A percentile compares a stretch with the other conserved stretches of the same genome.
Evolutionary conservation across 2,888 invertebrate species (phyloP).

Genomic region (Abrostola tripartita): DNA sequence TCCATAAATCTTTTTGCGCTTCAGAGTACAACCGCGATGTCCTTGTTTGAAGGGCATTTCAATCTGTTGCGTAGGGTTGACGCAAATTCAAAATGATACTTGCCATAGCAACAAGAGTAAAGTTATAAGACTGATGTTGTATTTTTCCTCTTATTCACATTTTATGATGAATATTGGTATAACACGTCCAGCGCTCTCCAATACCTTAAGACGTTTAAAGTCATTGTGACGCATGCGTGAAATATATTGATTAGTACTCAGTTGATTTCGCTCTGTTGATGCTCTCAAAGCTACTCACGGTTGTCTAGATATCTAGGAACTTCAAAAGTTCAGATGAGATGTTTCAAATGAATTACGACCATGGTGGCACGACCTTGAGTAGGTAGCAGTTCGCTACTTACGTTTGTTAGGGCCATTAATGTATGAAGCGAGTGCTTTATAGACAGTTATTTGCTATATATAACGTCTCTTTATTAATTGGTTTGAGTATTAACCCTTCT

Average conservation of each 20-base stretch:
- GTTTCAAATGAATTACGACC: slow-evolving; percentile 25
- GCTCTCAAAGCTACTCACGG: slow-evolving; percentile 53
- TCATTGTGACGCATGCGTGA: slow-evolving; percentile 83
- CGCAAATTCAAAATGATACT: slow-evolving; percentile 3
- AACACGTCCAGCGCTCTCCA: slow-evolving; percentile 64
- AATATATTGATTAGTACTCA: slow-evolving; percentile 81
- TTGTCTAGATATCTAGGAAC: slow-evolving; percentile 33
- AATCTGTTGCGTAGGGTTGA: slow-evolving; percentile 40
- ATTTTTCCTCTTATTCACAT: slow-evolving; percentile 30
- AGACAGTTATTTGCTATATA: slow-evolving; percentile 22
- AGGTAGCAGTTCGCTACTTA: slow-evolving; percentile 27
- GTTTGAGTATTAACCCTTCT: slow-evolving; percentile 22
- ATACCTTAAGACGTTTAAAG: slow-evolving; percentile 62
- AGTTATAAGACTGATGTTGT: slow-evolving; percentile 8
- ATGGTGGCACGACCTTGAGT: slow-evolving; percentile 43
- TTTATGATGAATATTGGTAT: slow-evolving; percentile 28
- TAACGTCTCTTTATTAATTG: slow-evolving; percentile 42
- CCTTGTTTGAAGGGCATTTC: slow-evolving; percentile 49
- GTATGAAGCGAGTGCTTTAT: slow-evolving; percentile 36
- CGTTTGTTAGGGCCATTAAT: slow-evolving; percentile 32
- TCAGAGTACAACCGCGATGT: slow-evolving; percentile 23
- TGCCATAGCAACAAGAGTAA: slow-evolving; percentile 13
- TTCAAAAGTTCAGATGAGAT: slow-evolving; percentile 41
- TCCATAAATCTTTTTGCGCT: slow-evolving; percentile 14
- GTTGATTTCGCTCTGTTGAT: slow-evolving; percentile 71